These are phyloP conservation scores for Aleiodes testaceus DNA, from an alignment of 2,888 invertebrate species.

Conservation along the genomic window DNA sequence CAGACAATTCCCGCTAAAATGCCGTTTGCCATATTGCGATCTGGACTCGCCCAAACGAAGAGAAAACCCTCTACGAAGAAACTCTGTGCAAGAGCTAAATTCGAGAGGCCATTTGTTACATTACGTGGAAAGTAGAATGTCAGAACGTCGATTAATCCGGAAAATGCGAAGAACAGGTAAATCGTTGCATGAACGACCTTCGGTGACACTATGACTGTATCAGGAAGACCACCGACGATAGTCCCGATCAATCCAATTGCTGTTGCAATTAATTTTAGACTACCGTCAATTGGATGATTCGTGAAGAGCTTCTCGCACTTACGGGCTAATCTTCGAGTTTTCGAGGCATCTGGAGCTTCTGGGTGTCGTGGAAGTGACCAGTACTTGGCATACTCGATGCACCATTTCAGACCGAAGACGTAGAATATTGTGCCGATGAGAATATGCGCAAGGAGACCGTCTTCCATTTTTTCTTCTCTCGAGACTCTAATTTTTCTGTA, in stretches of 20 bases:
- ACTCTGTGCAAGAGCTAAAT: constrained; percentile 68
- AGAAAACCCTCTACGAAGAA: constrained; percentile 71
- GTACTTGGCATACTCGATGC: constrained; percentile 65
- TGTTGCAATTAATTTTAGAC: constrained; percentile 65
- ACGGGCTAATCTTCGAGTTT: constrained; percentile 52
- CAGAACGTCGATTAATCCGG: constrained; percentile 70
- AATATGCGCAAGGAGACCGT: constrained; percentile 60
- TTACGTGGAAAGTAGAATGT: constrained; percentile 70
- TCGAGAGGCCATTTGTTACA: constrained; percentile 66
- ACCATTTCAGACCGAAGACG: constrained; percentile 67
- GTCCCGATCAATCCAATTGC: constrained; percentile 64
- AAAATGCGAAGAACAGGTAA: constrained; percentile 71
- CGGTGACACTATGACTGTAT: constrained; percentile 58
- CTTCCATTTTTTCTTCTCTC: constrained; percentile 30
- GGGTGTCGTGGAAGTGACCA: constrained; percentile 58
- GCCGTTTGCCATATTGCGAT: constrained; percentile 51
- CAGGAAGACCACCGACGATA: constrained; percentile 59
- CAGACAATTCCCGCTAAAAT: constrained; percentile 62
- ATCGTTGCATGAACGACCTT: constrained; percentile 69
- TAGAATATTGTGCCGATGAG: constrained; percentile 66
- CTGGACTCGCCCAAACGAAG: constrained; percentile 59
- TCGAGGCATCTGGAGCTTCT: constrained; percentile 46
- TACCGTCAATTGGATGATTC: constrained; percentile 64
- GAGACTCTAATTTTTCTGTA: too few species aligned
- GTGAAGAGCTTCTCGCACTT: constrained; percentile 57